phyloP scores from a whole-genome alignment of 1,140 invertebrate genomes.

The Macrobrachium nipponense region DNA sequence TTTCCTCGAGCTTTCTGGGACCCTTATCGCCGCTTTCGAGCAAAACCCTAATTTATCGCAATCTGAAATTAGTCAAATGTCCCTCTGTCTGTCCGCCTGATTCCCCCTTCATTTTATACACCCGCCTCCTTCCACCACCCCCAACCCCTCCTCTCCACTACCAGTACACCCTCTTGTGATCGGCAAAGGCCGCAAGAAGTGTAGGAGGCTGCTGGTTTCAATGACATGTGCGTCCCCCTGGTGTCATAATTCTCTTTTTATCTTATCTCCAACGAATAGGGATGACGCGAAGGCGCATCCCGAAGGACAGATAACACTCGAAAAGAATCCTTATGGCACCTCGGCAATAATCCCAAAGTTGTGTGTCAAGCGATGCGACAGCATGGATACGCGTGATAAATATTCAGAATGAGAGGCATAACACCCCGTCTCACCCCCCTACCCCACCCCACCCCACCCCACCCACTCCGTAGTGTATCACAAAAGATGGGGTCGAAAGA shows the following conservation, averaged over 20 bases:
- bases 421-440: background rate
- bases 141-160: background rate
- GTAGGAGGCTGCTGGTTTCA: constrained; percentile 26
- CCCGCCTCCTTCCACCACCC: background rate
- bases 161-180: background rate
- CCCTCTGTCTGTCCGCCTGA: background rate
- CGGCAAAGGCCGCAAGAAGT: background rate
- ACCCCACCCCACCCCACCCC: background rate
- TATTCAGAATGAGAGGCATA: constrained; percentile 20
- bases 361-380: background rate
- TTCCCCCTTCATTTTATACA: background rate
- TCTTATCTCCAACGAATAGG: constrained; percentile 37
- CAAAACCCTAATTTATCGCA: background rate
- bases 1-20: background rate
- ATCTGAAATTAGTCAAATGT: background rate
- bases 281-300: background rate
- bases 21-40: background rate
- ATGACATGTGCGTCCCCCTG: constrained; percentile 19
- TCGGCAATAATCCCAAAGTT: background rate
- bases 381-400: constrained; percentile 9
- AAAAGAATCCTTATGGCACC: background rate
- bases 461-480: background rate
- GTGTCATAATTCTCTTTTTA: constrained; percentile 32
- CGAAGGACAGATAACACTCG: background rate
- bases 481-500: background rate